Percentiles rank a stretch among this genome's conserved stretches.
phyloP scores from a whole-genome alignment of 2,113 vertebrate species.

The Mobula hypostoma region DNA sequence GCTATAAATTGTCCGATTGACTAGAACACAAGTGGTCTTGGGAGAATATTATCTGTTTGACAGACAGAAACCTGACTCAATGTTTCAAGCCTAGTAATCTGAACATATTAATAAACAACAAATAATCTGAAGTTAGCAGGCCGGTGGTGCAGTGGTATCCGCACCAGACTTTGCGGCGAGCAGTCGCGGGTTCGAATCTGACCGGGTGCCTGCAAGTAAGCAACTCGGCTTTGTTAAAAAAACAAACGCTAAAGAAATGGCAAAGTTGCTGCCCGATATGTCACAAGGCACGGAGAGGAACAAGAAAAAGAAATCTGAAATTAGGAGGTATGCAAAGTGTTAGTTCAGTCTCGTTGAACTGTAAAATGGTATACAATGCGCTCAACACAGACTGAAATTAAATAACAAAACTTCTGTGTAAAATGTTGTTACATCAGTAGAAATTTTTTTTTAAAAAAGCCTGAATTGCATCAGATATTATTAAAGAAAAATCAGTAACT shows the following conservation, averaged over 20 bases:
- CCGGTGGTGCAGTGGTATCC: too few species aligned
- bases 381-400: background rate
- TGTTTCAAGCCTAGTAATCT: background rate
- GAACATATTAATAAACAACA: background rate
- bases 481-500: background rate
- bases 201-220: too few species aligned
- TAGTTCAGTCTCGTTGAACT: background rate
- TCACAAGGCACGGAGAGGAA: too few species aligned
- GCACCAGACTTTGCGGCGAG: too few species aligned
- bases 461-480: background rate
- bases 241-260: too few species aligned
- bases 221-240: too few species aligned
- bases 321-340: background rate
- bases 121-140: background rate
- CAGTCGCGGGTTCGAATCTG: too few species aligned
- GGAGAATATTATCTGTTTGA: background rate
- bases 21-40: background rate
- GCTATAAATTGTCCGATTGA: background rate
- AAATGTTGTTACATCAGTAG: background rate
- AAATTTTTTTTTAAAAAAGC: background rate
- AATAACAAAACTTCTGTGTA: background rate
- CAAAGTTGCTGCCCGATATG: too few species aligned
- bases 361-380: background rate
- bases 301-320: background rate
- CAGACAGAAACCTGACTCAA: background rate